A percentile compares a stretch with the other conserved stretches of the same genome.
Evolutionary conservation across 2,888 invertebrate species (phyloP).

Genomic region (Caenorhabditis sulstoni): DNA sequence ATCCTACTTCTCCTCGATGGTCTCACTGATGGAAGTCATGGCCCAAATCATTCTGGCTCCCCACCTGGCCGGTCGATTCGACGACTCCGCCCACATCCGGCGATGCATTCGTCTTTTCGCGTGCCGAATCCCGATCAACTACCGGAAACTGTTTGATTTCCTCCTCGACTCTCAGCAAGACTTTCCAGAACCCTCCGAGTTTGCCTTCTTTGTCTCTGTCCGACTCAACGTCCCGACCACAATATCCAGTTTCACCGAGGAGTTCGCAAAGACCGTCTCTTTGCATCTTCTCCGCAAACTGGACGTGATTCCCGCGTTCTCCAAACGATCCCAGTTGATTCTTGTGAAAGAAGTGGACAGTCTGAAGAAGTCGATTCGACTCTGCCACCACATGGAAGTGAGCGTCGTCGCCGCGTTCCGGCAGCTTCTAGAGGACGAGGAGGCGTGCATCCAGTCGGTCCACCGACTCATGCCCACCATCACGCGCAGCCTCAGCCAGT

Average conservation of each 20-base stretch:
- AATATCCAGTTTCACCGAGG: conserved; percentile 32
- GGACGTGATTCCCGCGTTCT: conserved; percentile 25
- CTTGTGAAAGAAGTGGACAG: conserved; percentile 61
- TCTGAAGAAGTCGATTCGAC: conserved; percentile 52
- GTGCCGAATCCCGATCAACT: conserved; percentile 33
- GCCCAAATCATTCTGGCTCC: conserved; percentile 59
- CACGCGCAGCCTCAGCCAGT: conserved; percentile 59
- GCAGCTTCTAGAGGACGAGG: conserved; percentile 61
- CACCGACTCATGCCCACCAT: conserved; percentile 66
- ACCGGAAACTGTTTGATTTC: conserved; percentile 37
- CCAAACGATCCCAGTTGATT: conserved; percentile 51
- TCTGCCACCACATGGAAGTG: conserved; percentile 51
- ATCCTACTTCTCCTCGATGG: conserved; percentile 41
- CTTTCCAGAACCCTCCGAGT: conserved; percentile 47
- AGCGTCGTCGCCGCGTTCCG: conserved; percentile 61
- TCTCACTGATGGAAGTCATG: conserved; percentile 43
- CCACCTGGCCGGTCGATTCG: conserved; percentile 45
- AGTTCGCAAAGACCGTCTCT: conserved; percentile 34
- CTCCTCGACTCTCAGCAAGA: conserved; percentile 34
- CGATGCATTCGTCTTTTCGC: conserved; percentile 20
- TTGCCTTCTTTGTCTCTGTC: conserved; percentile 33
- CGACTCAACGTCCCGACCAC: conserved; percentile 41
- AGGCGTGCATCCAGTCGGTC: conserved; percentile 63
- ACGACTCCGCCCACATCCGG: conserved; percentile 36
- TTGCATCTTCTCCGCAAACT: conserved; percentile 41